Conservation (phyloP, 2,888 invertebrate species). For the Beris morrisii region DNA sequence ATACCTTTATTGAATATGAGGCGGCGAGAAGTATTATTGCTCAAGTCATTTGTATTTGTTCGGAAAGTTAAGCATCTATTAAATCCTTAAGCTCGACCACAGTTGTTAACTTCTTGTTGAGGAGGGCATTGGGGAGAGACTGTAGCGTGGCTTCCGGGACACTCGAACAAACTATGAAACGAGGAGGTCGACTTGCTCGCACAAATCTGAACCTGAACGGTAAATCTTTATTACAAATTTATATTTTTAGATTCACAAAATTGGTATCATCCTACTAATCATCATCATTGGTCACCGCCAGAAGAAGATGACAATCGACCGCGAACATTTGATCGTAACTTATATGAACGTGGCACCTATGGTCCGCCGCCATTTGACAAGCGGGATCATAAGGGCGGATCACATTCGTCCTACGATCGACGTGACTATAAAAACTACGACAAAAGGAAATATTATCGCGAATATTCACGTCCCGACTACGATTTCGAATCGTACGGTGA, state of each 20-base stretch:
- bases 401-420: slow-evolving; percentile 46
- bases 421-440: slow-evolving; percentile 48
- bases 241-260: slow-evolving; percentile 49
- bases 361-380: slow-evolving; percentile 57
- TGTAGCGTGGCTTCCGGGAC: no score
- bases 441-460: slow-evolving; percentile 53
- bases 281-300: slow-evolving; percentile 55
- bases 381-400: slow-evolving; percentile 47
- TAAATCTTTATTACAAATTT: neutral
- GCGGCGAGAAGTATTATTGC: no score
- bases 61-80: no score
- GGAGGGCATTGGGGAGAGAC: no score
- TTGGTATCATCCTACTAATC: slow-evolving; percentile 52
- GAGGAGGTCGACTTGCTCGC: no score
- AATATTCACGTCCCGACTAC: slow-evolving; percentile 53
- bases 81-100: no score
- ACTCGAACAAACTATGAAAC: no score
- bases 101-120: no score
- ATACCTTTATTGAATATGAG: no score
- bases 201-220: no score
- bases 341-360: slow-evolving; percentile 55
- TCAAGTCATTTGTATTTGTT: no score
- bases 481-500: slow-evolving; percentile 49
- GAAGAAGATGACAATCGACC: slow-evolving; percentile 50
- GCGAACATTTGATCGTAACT: slow-evolving; percentile 53